Base-by-base conservation (phyloP, 2,888 invertebrate species). In the Dioctria rufipes region DNA sequence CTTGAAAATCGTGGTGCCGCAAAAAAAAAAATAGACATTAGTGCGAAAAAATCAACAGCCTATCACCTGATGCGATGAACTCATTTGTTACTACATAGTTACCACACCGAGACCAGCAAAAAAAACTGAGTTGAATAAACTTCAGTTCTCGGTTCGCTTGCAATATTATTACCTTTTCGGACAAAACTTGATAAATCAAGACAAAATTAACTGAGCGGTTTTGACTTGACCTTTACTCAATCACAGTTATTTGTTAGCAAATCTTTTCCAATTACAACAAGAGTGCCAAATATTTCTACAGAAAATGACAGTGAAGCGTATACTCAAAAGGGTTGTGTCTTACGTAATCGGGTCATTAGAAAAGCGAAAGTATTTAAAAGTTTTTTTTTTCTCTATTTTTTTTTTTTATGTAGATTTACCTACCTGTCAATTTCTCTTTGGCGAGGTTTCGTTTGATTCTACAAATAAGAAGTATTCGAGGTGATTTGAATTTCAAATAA, bases 31-130 rank as follows among this genome's bases (percentile, higher is more conserved):
- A n/a, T 6, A 54, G 6, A 11, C 54, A 11, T 11, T 54, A 54
- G n/a, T 11, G 54, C 11, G 54, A 54, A 54, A 54, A 46, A 54
- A 54, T 54, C 6, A 54, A 54, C 54, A 8, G 11, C 11, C 54
- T 54, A 54, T 54, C 54, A 54, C 69, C 51, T 69, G 69, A 69
- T 69, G 54, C 39, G 69, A 69, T 69, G 69, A 69, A 69, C 49
- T 69, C 69, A 69, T 69, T 65, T 42, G 39, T 65, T 65, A 65
- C 65, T 51, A 51, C 49, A 25, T 25, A 25, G 25, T 25, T 25
- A 25, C 25, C 25, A 25, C 54, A 39, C 39, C 4, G 5, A 43
- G 6, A 25, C 39, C 25, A 49, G 25, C 25, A 25, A 25, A 25
- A 25, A 25, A 37, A 49, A 37, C n/a, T 39, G 69, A 54, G 69